Percentiles rank a stretch among this genome's conserved stretches.
These are phyloP conservation scores for Catostomus latipinnis DNA, from an alignment of 2,797 vertebrate species.

Conservation along the genomic window DNA sequence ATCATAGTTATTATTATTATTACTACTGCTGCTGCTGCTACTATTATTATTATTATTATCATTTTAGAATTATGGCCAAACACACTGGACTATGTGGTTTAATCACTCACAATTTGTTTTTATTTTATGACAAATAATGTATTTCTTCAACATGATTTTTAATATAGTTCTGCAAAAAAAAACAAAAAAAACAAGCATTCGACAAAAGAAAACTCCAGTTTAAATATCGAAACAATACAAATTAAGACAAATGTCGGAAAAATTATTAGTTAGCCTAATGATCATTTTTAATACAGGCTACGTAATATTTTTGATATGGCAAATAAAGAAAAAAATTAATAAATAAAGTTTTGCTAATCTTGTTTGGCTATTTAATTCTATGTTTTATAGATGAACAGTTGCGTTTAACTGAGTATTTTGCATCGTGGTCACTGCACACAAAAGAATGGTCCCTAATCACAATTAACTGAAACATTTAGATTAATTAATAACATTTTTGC, in stretches of 20 bases:
- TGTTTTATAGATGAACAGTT: slow-evolving; percentile 1
- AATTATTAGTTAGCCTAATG: background rate
- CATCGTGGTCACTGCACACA: background rate
- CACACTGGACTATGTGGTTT: background rate
- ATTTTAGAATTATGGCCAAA: background rate
- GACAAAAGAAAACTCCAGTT: background rate
- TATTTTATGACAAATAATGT: too few relatives aligned
- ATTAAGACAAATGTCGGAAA: background rate
- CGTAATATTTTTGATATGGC: background rate
- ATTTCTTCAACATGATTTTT: background rate
- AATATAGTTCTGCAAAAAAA: background rate
- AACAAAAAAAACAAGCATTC: background rate
- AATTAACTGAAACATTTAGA: background rate
- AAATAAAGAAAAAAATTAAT: background rate
- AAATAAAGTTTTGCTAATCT: background rate
- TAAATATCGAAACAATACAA: slow-evolving; percentile 1
- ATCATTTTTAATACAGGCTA: too few relatives aligned
- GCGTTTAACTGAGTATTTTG: background rate
- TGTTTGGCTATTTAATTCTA: slow-evolving; percentile 7
- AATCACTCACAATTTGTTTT: background rate
- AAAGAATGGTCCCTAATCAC: background rate
- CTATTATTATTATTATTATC: too few relatives aligned
- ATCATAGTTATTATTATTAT: too few relatives aligned
- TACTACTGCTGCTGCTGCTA: too few relatives aligned
- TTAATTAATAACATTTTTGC: background rate